Evolutionary conservation across 2,888 invertebrate species (phyloP).

Genomic region (Tribolium freemani): DNA sequence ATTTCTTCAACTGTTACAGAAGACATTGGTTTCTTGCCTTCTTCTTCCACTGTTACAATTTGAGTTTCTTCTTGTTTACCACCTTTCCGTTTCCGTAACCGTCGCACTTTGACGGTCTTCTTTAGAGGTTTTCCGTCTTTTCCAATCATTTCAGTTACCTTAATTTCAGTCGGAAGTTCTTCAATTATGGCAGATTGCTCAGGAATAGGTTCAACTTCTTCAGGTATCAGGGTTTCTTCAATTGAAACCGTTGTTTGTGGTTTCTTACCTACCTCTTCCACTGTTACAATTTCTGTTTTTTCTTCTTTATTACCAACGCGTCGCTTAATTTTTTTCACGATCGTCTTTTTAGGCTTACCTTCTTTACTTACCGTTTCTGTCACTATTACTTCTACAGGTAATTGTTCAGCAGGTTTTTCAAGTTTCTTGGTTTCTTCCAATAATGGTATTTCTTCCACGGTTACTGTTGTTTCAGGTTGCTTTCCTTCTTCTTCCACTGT

Average conservation of each 20-base stretch:
- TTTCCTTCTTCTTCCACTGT: conserved; percentile 67
- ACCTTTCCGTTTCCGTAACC: conserved; percentile 62
- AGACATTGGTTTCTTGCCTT: conserved; percentile 57
- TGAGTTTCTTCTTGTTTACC: conserved; percentile 61
- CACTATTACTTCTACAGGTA: conserved; percentile 60
- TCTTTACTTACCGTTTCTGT: conserved; percentile 61
- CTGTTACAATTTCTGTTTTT: conserved; percentile 67
- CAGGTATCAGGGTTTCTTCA: conserved; percentile 39
- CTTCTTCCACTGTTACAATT: conserved; percentile 58
- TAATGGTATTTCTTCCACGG: conserved; percentile 54
- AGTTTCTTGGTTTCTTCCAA: conserved; percentile 61
- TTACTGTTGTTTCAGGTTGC: conserved; percentile 64
- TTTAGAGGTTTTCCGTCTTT: conserved; percentile 50
- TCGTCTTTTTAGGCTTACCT: conserved; percentile 56
- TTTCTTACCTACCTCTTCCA: conserved; percentile 67
- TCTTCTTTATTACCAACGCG: conserved; percentile 60
- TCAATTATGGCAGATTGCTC: conserved; percentile 52
- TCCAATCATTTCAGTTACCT: conserved; percentile 45
- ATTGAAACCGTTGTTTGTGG: conserved; percentile 63
- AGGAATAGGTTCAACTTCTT: conserved; percentile 45
- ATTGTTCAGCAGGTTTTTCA: conserved; percentile 57
- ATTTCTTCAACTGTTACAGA: conserved; percentile 57
- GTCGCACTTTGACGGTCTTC: conserved; percentile 60
- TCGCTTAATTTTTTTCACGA: conserved; percentile 56
- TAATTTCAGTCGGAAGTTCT: conserved; percentile 57